Conservation (phyloP, 37 sponge, comb jelly and placozoan species). For the Axinella damicornis region DNA sequence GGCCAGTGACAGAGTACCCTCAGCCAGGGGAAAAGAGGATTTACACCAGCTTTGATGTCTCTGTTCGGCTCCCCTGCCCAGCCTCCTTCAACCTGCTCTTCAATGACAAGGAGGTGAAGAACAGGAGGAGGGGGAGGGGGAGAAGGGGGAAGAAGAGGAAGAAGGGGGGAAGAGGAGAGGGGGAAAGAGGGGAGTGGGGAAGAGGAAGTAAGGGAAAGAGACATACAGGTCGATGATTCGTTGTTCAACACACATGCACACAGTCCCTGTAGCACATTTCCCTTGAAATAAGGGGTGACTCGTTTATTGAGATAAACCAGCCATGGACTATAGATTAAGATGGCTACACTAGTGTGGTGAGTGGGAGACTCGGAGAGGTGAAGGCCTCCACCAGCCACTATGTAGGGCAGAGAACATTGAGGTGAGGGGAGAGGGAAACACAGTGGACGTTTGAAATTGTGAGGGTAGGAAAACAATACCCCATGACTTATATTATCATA, state of each 20-base stretch:
- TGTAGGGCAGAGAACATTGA: conserved; percentile 26
- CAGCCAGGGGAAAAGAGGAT: conserved; percentile 66
- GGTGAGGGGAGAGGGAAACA: conserved; percentile 4
- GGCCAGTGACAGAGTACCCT: conserved; percentile 47
- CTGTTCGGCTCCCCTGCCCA: conserved; percentile 4
- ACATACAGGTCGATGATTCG: too few relatives aligned
- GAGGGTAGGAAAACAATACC: background rate
- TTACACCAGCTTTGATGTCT: conserved; percentile 59
- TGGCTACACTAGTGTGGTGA: conserved; percentile 49
- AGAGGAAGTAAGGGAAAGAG: too few relatives aligned
- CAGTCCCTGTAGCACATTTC: background rate
- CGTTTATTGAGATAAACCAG: conserved; percentile 27
- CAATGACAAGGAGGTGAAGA: background rate
- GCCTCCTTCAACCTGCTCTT: conserved; percentile 35
- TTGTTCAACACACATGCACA: too few relatives aligned
- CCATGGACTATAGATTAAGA: conserved; percentile 58
- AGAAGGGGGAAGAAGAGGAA: too few relatives aligned
- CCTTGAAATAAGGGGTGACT: conserved; percentile 1
- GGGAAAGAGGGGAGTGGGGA: too few relatives aligned
- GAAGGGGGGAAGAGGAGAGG: too few relatives aligned
- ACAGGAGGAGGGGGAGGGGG: too few relatives aligned
- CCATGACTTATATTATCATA: too few relatives aligned
- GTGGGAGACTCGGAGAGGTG: conserved; percentile 27
- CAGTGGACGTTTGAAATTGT: too few relatives aligned
- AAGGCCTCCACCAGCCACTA: conserved; percentile 19